A percentile compares a stretch with the other conserved stretches of the same genome.
phyloP scores from a whole-genome alignment of 2,888 invertebrate genomes.

The Drosophila emarginata region DNA sequence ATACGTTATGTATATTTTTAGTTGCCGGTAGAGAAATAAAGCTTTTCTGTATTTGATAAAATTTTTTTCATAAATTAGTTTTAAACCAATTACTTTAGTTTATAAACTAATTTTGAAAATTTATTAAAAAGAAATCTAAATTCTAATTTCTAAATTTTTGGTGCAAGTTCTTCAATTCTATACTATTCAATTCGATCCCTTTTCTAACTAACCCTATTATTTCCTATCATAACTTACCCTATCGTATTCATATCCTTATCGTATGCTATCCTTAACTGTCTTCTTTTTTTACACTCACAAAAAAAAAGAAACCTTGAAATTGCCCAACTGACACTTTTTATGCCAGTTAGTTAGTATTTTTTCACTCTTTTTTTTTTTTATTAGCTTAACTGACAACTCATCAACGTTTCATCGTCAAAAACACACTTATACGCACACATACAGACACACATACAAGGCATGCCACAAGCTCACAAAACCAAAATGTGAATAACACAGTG shows the following conservation, averaged over 20 bases:
- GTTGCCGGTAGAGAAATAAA: too few relatives aligned
- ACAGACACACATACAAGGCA: slow-evolving; percentile 14
- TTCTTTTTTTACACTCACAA: neutral
- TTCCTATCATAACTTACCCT: too few relatives aligned
- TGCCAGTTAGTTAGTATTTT: slow-evolving; percentile 24
- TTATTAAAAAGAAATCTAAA: too few relatives aligned
- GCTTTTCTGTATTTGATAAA: too few relatives aligned
- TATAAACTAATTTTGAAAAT: too few relatives aligned
- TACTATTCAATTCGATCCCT: too few relatives aligned
- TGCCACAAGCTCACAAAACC: slow-evolving; percentile 49
- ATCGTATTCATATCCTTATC: neutral
- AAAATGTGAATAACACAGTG: slow-evolving; percentile 17
- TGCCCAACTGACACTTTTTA: slow-evolving; percentile 22
- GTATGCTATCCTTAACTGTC: neutral
- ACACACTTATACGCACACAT: neutral
- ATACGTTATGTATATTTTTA: too few relatives aligned
- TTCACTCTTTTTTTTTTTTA: slow-evolving; percentile 37
- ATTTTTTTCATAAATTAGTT: too few relatives aligned
- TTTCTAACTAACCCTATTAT: too few relatives aligned
- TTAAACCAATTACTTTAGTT: too few relatives aligned
- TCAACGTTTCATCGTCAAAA: slow-evolving; percentile 19
- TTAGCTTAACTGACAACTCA: slow-evolving; percentile 45
- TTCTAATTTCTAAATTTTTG: too few relatives aligned
- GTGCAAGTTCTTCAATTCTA: too few relatives aligned
- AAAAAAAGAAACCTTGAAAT: slow-evolving; percentile 15